Base-by-base conservation (phyloP, 92 coral and sea anemone genomes). In the Parazoanthus swiftii region DNA sequence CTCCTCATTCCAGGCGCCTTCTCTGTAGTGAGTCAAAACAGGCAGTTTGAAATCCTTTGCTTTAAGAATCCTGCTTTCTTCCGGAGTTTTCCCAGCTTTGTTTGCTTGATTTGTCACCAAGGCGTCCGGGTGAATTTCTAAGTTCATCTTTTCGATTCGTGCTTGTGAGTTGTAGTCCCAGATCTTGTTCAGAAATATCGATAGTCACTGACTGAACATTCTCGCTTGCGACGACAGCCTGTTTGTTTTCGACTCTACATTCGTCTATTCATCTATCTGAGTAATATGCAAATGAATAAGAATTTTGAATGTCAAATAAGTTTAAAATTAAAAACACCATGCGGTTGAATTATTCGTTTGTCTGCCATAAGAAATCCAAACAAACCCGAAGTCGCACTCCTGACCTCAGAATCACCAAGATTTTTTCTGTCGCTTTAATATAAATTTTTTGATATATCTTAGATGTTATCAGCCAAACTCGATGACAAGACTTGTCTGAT, bases 101-200 rank as follows among this genome's bases (percentile, higher is more conserved):
- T 91, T 90, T 0, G 98, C 95, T 88, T 95, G 98, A 79, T 95
- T 95, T 67, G 89, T 79, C 18, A 93, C 96, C 88, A 95, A 88
- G 13, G 98, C 98, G 81, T 93, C 98, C 25, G 98, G 96, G 75
- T 94, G 98, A 78, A 95, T 95, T 90, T 95, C 94, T 58, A 95
- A 77, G 82, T 95, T 95, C 93, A 95, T 82, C 68, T 42, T 8
- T 68, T 18, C 87, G 18, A 23, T 18, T 20, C 4, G 9, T 48
- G 9, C 70, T 46, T 21, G 35, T 38, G 59, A 6, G n/a, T n/a
- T n/a, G 8, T 11, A 21, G 21, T 43, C 43, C 15, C 36, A 70
- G 35, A 20, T 70, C 67, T 70, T 33, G 39, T 72, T 76, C 66
- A 65, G 73, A 86, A 78, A 58, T 35, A 66, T 29, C 85, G 85